Evolutionary conservation across 2,888 invertebrate genomes (phyloP).

Genomic region (Eupeodes latifasciatus): DNA sequence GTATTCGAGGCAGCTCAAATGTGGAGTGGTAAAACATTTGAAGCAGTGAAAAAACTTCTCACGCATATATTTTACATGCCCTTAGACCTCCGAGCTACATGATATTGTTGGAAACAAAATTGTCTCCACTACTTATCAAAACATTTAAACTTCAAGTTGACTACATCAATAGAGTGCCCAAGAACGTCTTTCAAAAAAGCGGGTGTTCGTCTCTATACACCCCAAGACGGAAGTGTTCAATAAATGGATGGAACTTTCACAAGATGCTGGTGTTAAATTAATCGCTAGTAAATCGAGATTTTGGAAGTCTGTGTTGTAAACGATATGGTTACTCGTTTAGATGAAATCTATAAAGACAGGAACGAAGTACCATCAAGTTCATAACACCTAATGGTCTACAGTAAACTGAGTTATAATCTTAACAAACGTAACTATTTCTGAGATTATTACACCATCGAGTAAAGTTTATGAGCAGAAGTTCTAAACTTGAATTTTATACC

Average conservation of each 20-base stretch:
- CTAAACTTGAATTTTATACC: too few relatives aligned
- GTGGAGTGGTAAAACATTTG: too few relatives aligned
- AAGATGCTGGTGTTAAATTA: background rate
- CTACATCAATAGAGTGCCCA: too few relatives aligned
- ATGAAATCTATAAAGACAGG: background rate
- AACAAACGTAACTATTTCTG: background rate
- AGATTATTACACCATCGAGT: background rate
- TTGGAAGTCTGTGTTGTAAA: background rate
- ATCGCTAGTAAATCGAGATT: background rate
- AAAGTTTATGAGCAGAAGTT: background rate
- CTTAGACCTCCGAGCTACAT: too few relatives aligned
- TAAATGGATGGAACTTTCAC: too few relatives aligned
- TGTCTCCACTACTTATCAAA: too few relatives aligned
- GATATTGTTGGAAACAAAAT: too few relatives aligned
- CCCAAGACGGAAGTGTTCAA: too few relatives aligned
- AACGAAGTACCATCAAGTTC: background rate
- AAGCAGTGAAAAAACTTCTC: background rate
- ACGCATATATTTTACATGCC: background rate
- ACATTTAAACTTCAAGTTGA: background rate
- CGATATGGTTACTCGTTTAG: background rate
- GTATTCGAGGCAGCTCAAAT: too few relatives aligned
- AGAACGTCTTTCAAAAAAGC: too few relatives aligned
- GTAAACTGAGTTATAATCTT: background rate
- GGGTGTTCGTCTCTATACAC: too few relatives aligned
- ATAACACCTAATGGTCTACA: background rate